These are phyloP conservation scores for Phortica variegata DNA, from an alignment of 1,140 invertebrate genomes.

Conservation along the genomic window DNA sequence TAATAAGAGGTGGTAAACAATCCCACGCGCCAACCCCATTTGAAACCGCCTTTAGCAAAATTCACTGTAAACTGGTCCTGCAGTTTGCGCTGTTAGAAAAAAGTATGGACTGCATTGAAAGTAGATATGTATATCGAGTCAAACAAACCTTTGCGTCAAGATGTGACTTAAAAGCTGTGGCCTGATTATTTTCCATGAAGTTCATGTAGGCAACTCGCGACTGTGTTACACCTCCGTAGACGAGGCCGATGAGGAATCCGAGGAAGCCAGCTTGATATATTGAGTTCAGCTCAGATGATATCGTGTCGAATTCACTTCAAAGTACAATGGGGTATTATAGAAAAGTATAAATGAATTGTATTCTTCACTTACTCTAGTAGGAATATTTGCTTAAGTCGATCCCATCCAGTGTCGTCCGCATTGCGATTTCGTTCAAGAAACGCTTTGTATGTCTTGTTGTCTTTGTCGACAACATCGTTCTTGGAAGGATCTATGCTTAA, in stretches of 20 bases:
- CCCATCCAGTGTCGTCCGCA: slow-evolving; percentile 53
- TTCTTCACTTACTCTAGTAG: slow-evolving; percentile 53
- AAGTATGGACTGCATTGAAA: too few species aligned
- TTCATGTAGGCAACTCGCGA: slow-evolving; percentile 64
- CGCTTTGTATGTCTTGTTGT: slow-evolving; percentile 44
- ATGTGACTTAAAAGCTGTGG: slow-evolving; percentile 66
- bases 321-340: background rate
- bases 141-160: slow-evolving; percentile 66
- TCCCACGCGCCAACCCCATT: slow-evolving; percentile 66
- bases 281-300: slow-evolving; percentile 63
- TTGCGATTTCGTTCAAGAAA: slow-evolving; percentile 23
- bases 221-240: slow-evolving; percentile 65
- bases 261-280: slow-evolving; percentile 61
- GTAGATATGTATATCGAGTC: background rate
- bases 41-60: slow-evolving; percentile 69
- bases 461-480: slow-evolving; percentile 31
- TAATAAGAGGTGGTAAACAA: slow-evolving; percentile 67
- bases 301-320: slow-evolving; percentile 63
- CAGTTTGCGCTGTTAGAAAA: slow-evolving; percentile 61
- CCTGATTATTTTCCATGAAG: slow-evolving; percentile 74
- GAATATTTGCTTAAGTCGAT: slow-evolving; percentile 59
- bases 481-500: slow-evolving; percentile 10
- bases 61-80: slow-evolving; percentile 66
- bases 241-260: slow-evolving; percentile 62
- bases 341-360: background rate